These are phyloP conservation scores for Hippoglossus stenolepis DNA, from an alignment of 2,113 vertebrate species.

Conservation along the genomic window DNA sequence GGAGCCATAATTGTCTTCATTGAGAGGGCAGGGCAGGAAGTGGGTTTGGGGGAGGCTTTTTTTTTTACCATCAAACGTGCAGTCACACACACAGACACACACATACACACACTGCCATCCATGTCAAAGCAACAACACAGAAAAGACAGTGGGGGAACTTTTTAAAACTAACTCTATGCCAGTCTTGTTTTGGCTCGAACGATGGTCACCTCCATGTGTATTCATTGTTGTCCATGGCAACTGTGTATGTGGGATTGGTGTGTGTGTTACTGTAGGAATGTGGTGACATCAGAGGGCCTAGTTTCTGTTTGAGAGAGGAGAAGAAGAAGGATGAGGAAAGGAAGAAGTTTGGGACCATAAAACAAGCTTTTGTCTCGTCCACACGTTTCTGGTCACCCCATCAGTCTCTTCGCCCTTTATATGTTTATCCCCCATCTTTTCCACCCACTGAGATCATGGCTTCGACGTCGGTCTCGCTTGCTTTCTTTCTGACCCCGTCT, in stretches of 20 bases:
- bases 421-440: background rate
- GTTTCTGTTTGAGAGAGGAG: slow-evolving; percentile 40
- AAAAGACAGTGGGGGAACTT: slow-evolving; percentile 3
- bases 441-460: slow-evolving; percentile 20
- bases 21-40: slow-evolving; percentile 81
- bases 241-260: slow-evolving; percentile 20
- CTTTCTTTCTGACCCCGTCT: slow-evolving; percentile 36
- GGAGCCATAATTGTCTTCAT: slow-evolving; percentile 79
- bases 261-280: slow-evolving; percentile 67
- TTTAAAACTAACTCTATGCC: slow-evolving; percentile 3
- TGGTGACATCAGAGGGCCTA: slow-evolving; percentile 67
- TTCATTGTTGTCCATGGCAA: slow-evolving; percentile 45
- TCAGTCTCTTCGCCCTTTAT: slow-evolving; percentile 1
- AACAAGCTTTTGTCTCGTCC: slow-evolving; percentile 26
- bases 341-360: slow-evolving; percentile 4
- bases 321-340: slow-evolving; percentile 10
- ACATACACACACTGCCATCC: background rate
- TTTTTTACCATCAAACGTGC: slow-evolving; percentile 21
- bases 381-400: slow-evolving; percentile 25
- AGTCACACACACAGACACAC: background rate
- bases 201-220: slow-evolving; percentile 48
- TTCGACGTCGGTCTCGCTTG: slow-evolving; percentile 11
- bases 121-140: slow-evolving; percentile 30
- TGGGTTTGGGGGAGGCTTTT: slow-evolving; percentile 76
- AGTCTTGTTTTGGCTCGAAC: slow-evolving; percentile 16